phyloP scores from a whole-genome alignment of 2,113 vertebrate species.

The Pollimyrus isidori region DNA sequence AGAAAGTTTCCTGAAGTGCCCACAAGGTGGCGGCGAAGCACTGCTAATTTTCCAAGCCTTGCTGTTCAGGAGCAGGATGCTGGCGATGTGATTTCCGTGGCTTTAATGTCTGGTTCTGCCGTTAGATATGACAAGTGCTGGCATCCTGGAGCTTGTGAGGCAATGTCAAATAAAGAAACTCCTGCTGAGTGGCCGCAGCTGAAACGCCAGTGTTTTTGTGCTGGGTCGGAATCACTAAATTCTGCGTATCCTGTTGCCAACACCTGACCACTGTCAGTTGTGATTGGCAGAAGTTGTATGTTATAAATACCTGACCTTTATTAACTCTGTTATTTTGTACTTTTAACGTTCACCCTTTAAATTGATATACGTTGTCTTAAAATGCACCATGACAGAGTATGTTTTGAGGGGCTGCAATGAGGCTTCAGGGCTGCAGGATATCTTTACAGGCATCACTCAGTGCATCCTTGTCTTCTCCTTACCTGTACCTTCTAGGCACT shows the following conservation, averaged over 20 bases:
- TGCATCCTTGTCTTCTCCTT: neutral
- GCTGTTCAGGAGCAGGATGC: conserved; percentile 10
- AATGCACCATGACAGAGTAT: neutral
- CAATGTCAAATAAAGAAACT: neutral
- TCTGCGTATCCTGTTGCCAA: neutral
- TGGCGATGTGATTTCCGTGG: neutral
- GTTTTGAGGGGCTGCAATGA: neutral
- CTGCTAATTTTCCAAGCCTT: conserved; percentile 16
- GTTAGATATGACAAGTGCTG: neutral
- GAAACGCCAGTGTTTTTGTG: neutral
- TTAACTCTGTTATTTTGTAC: neutral
- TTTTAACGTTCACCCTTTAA: neutral
- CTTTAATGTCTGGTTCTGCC: neutral
- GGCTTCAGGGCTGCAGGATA: neutral
- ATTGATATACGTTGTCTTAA: neutral
- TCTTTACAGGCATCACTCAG: neutral
- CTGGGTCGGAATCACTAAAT: neutral
- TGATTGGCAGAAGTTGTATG: neutral
- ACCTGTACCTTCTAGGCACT: neutral
- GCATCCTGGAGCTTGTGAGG: neutral
- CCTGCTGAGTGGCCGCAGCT: neutral
- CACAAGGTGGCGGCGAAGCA: conserved; percentile 42
- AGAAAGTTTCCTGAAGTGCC: conserved; percentile 10
- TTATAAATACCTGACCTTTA: neutral
- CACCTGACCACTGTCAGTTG: neutral